Evolutionary conservation across 2,888 invertebrate species (phyloP).

Genomic region (Cistogaster globosa): DNA sequence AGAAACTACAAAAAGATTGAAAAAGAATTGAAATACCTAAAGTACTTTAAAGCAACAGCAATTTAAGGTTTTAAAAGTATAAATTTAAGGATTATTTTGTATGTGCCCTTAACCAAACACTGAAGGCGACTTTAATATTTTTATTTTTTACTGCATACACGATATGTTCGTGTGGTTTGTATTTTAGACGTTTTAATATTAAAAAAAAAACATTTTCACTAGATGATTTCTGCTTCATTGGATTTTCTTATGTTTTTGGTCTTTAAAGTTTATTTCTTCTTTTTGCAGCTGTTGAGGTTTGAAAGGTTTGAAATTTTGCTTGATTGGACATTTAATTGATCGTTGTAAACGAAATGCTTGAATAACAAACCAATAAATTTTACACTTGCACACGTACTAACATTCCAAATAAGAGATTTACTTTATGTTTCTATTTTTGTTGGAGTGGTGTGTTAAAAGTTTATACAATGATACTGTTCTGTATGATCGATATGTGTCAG

Average conservation of each 20-base stretch:
- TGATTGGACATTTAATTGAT: slow-evolving; percentile 82
- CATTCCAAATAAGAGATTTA: neutral
- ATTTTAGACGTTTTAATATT: slow-evolving; percentile 5
- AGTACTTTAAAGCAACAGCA: slow-evolving; percentile 50
- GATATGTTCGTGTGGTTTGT: slow-evolving; percentile 21
- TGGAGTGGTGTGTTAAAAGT: too few relatives aligned
- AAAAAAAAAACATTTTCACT: slow-evolving; percentile 10
- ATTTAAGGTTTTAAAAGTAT: slow-evolving; percentile 47
- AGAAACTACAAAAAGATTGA: slow-evolving; percentile 32
- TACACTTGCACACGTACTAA: neutral
- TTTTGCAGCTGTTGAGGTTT: slow-evolving; percentile 49
- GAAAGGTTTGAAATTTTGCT: slow-evolving; percentile 72
- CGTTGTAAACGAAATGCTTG: slow-evolving; percentile 73
- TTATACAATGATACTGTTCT: too few relatives aligned
- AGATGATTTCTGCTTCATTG: neutral
- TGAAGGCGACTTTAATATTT: slow-evolving; percentile 29
- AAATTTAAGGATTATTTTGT: slow-evolving; percentile 31
- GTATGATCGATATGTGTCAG: too few relatives aligned
- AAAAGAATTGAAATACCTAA: slow-evolving; percentile 68
- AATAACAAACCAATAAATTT: slow-evolving; percentile 35
- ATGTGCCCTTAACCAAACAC: too few relatives aligned
- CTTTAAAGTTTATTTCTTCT: neutral
- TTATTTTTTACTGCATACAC: slow-evolving; percentile 40
- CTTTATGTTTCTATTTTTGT: slow-evolving; percentile 2
- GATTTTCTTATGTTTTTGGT: neutral